Evolutionary conservation across 2,888 invertebrate genomes (phyloP), one percentile per base, ranked within the genome.

Genomic region (Hemaris fuciformis): DNA sequence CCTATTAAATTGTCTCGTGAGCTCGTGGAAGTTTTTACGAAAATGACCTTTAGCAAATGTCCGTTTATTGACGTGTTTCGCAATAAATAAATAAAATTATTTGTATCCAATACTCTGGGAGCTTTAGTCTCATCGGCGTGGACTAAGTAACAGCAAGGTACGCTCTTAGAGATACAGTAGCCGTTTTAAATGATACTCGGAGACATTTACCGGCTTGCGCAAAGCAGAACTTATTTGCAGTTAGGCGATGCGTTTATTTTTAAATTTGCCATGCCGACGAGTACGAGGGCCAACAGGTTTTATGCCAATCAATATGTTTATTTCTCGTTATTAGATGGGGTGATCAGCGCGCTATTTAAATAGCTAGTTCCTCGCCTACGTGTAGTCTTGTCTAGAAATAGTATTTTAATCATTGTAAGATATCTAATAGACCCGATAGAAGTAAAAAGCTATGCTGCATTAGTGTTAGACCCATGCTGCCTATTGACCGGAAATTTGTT

Each of bases 221-320:
- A 66, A 73, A 66, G 67, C 57, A 64, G 65, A 66, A 64, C 65
- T 67, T 66, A 67, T 64, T 67, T 46, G 66, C 48, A 64, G 66
- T 71, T 64, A 43, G 64, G 34, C 62, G 66, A 73, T 69, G 65
- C 66, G 64, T 66, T 67, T 73, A 74, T 72, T 75, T 75, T 72
- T 75, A 70, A 67, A 68, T 67, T 65, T 63, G n/a, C n/a, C 59
- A 60, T 42, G 48, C 25, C 15, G 60, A 60, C 62, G 58, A 62
- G 63, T 64, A 73, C 62, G 64, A 61, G 62, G 66, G 22, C 45
- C 41, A 70, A 74, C 74, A 63, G 66, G 73, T 74, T 74, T 65
- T 62, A 60, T 67, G 65, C 68, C 69, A 66, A 69, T 63, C 64
- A 60, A 60, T 38, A 38, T 57, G 57, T 57, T 25, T 43, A 57